Evolutionary conservation across 1,140 invertebrate genomes (phyloP).

Genomic region (Paraescarpia echinospica): DNA sequence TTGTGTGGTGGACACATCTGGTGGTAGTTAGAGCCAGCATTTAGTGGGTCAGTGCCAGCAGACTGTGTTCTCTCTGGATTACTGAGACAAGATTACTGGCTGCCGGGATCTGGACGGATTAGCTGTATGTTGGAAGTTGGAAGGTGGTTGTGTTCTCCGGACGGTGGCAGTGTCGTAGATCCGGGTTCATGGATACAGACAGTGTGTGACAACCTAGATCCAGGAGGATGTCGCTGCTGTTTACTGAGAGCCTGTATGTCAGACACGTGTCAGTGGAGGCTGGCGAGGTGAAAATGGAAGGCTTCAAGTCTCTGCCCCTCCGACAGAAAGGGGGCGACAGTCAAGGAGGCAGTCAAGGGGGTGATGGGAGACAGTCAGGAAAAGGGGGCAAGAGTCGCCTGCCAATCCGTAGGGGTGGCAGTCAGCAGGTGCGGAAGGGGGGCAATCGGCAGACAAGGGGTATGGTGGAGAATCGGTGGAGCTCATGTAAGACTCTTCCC

Average conservation of each 20-base stretch:
- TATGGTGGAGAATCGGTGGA: neutral
- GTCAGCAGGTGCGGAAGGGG: neutral
- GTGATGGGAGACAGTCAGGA: neutral
- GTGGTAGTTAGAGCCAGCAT: neutral
- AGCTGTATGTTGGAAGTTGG: neutral
- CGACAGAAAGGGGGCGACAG: neutral
- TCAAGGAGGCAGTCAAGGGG: neutral
- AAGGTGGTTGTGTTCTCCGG: neutral
- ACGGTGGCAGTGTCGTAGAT: neutral
- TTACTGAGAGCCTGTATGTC: neutral
- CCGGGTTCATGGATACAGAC: neutral
- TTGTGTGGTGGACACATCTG: neutral
- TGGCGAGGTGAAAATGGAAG: neutral
- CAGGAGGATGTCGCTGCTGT: neutral
- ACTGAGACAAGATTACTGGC: neutral
- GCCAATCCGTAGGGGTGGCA: neutral
- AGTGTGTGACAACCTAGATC: neutral
- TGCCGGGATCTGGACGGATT: neutral
- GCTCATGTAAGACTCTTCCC: neutral
- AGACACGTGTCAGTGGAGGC: neutral
- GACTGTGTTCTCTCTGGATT: neutral
- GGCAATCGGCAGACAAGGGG: neutral
- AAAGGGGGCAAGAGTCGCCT: neutral
- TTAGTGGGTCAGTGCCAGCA: neutral
- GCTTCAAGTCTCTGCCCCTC: neutral